Evolutionary conservation across 2,888 invertebrate genomes (phyloP).

Genomic region (Omphaloscelis lunosa): DNA sequence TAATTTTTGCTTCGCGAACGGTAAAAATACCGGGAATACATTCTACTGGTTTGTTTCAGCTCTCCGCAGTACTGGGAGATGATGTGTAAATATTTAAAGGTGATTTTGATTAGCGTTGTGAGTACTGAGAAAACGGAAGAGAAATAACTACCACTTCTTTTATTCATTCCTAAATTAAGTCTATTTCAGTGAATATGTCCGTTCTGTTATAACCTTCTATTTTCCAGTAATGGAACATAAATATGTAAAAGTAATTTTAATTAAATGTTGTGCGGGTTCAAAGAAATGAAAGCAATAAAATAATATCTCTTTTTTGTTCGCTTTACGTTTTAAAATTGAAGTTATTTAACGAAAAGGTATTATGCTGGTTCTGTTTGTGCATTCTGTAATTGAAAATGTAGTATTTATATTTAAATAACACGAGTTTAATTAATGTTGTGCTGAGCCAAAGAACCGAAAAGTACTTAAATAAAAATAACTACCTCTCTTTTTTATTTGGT

Average conservation of each 20-base stretch:
- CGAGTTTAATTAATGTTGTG: background rate
- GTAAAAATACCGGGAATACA: constrained; percentile 12
- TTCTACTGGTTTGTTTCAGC: background rate
- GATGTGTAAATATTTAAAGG: constrained; percentile 31
- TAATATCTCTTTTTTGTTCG: background rate
- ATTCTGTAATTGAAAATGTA: constrained; percentile 3
- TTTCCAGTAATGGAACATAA: background rate
- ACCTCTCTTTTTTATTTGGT: background rate
- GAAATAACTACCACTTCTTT: background rate
- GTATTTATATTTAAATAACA: background rate
- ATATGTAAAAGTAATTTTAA: constrained; percentile 23
- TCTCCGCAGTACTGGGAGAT: constrained; percentile 2
- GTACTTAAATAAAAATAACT: background rate
- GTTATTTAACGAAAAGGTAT: background rate
- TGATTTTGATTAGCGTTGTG: constrained; percentile 8
- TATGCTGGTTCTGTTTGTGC: background rate
- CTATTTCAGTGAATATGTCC: background rate
- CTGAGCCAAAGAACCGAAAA: background rate
- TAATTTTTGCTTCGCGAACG: constrained; percentile 43
- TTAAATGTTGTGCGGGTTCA: background rate
- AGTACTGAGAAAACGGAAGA: background rate
- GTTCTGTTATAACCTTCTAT: background rate
- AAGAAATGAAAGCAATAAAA: background rate
- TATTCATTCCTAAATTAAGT: background rate
- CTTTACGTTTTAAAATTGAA: constrained; percentile 5